phyloP scores from a whole-genome alignment of 2,888 invertebrate genomes.

The Dermolepida albohirtum region DNA sequence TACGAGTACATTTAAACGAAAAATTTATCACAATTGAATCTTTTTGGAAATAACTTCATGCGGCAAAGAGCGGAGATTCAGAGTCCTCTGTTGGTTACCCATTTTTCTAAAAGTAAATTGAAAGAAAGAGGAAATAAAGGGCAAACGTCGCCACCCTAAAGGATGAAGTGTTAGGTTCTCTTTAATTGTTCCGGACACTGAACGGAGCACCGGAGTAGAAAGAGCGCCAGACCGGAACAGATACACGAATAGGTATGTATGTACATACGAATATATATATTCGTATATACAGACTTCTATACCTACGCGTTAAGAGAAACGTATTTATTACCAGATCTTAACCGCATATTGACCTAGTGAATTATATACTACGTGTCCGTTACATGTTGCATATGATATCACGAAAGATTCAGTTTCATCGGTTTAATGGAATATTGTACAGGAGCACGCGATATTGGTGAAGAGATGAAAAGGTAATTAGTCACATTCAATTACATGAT shows the following conservation, averaged over 20 bases:
- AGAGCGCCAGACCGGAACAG: conserved; percentile 36
- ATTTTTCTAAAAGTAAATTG: neutral
- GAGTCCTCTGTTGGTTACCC: neutral
- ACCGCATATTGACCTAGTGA: conserved; percentile 43
- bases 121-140: conserved; percentile 24
- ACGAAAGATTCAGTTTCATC: conserved; percentile 39
- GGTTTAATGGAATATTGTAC: conserved; percentile 29
- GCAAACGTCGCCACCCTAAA: conserved; percentile 16
- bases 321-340: conserved; percentile 40
- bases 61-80: neutral
- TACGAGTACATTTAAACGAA: neutral
- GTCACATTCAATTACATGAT: neutral
- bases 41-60: neutral
- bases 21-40: conserved; percentile 3
- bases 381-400: conserved; percentile 32
- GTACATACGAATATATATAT: too few relatives aligned
- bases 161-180: conserved; percentile 39
- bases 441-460: conserved; percentile 19
- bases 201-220: conserved; percentile 36
- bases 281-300: neutral
- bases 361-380: conserved; percentile 34
- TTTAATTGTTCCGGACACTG: conserved; percentile 41
- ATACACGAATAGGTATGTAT: conserved; percentile 16
- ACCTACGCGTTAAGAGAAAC: conserved; percentile 29
- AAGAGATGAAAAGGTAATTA: neutral